Percentiles rank a stretch among this genome's conserved stretches.
Conservation (phyloP, 2,113 vertebrate genomes). For the Myrmecophaga tridactyla region DNA sequence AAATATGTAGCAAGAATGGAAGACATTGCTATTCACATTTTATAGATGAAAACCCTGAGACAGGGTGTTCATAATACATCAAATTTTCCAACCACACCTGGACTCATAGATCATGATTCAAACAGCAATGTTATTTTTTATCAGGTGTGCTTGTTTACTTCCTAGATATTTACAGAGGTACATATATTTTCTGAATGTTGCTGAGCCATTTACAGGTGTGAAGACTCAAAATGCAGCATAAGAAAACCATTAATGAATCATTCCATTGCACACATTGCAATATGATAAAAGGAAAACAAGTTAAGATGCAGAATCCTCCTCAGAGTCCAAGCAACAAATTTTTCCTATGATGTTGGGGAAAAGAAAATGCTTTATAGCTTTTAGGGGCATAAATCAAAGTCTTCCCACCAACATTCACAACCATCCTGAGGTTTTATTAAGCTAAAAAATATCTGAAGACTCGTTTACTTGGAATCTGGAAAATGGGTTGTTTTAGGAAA, state of each 20-base stretch:
- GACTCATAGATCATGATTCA: background rate
- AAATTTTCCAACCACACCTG: background rate
- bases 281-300: conserved; percentile 21
- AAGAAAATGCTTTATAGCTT: conserved; percentile 25
- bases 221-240: background rate
- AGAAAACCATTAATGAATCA: conserved; percentile 18
- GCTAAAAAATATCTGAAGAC: conserved; percentile 33
- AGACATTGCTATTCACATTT: background rate
- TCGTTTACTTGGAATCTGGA: conserved; percentile 14
- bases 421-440: conserved; percentile 46
- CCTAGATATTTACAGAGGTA: background rate
- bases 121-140: background rate
- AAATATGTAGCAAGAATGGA: background rate
- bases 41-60: background rate
- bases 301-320: background rate
- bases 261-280: conserved; percentile 16
- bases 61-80: background rate
- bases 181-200: background rate
- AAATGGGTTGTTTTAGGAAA: conserved; percentile 6
- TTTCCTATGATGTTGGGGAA: background rate
- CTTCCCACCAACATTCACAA: background rate
- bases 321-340: conserved; percentile 42
- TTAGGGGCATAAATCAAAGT: conserved; percentile 31
- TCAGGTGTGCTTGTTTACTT: background rate
- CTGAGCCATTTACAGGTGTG: background rate